Base-by-base conservation (phyloP, 2,797 vertebrate species). In the Denticeps clupeoides region DNA sequence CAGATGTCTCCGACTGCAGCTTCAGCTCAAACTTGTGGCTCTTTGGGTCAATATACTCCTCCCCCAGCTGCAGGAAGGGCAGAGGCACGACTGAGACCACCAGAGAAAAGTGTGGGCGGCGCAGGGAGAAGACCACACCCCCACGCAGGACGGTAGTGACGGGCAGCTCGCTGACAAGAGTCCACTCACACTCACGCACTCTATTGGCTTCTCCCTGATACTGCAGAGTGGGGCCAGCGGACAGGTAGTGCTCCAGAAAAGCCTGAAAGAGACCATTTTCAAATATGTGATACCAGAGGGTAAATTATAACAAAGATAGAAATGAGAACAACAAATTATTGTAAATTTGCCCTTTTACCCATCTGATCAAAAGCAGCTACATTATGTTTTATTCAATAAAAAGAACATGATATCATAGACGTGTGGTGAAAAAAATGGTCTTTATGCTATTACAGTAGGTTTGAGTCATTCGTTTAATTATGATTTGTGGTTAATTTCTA, bases 11-110 rank as follows among this genome's bases (percentile, higher is more conserved):
- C 0, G 90, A 95, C 77, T 93, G 90, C 64, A 95, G 82, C 74
- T 90, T 81, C 88, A 93, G 91, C 53, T 94, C 85, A 7, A 95
- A 95, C 72, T 91, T 92, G 82, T 93, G 91, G 1, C 91, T 94
- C 70, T 95, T 95, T 19, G 91, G 91, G 77, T 94, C 91, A 62
- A 93, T 85, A 6, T 92, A 93, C 53, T 93, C 89, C 73, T 95
- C 91, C 0, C 87, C 85, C 24, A 95, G 84, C 28, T 88, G 84
- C 64, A 94, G 82, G 80, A 89, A 90, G 0, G 91, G 91, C 37
- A 92, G 88, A 31, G 85, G 86, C 54, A 80, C 89, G 65, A 89
- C 79, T 55, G 86, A 91, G 58, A 93, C 87, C 16, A 95, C 89
- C 40, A 95, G 76, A 58, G 89, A 89, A 74, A 92, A 93, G 76